Evolutionary conservation across 1,140 invertebrate species (phyloP).

Genomic region (Sycophila sp.): DNA sequence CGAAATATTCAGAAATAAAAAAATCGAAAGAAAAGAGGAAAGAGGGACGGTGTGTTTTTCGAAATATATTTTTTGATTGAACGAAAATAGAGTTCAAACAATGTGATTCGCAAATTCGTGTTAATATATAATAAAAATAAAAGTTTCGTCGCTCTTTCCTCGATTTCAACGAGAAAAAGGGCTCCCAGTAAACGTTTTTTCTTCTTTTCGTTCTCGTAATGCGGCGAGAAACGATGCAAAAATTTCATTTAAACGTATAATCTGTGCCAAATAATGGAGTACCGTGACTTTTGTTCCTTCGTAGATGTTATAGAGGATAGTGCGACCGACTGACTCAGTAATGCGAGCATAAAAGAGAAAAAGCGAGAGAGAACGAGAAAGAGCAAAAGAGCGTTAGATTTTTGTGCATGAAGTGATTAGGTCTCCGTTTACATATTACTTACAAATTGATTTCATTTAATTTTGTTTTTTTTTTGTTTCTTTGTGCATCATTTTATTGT

Average conservation of each 20-base stretch:
- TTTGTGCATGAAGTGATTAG: background rate
- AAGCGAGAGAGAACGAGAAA: background rate
- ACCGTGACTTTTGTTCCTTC: slow-evolving; percentile 55
- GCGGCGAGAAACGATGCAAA: background rate
- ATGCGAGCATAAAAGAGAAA: slow-evolving; percentile 6
- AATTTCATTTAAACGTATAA: slow-evolving; percentile 43
- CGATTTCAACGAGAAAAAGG: background rate
- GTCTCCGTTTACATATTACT: slow-evolving; percentile 11
- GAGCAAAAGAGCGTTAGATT: background rate
- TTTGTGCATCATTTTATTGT: slow-evolving; percentile 19
- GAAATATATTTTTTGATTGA: background rate
- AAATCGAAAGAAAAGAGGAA: background rate
- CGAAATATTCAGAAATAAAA: slow-evolving; percentile 6
- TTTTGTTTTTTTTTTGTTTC: slow-evolving; percentile 22
- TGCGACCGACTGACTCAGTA: slow-evolving; percentile 14
- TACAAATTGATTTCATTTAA: slow-evolving; percentile 6
- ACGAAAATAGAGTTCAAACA: background rate
- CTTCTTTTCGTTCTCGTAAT: slow-evolving; percentile 4
- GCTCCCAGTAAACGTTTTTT: background rate
- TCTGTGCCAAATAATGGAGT: slow-evolving; percentile 56
- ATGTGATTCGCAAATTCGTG: background rate
- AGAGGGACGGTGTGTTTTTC: background rate
- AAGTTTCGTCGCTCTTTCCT: slow-evolving; percentile 4
- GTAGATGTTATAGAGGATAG: slow-evolving; percentile 45
- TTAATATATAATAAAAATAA: no score